These are phyloP conservation scores for Unio delphinus DNA, from an alignment of 2,888 invertebrate genomes.

Conservation along the genomic window DNA sequence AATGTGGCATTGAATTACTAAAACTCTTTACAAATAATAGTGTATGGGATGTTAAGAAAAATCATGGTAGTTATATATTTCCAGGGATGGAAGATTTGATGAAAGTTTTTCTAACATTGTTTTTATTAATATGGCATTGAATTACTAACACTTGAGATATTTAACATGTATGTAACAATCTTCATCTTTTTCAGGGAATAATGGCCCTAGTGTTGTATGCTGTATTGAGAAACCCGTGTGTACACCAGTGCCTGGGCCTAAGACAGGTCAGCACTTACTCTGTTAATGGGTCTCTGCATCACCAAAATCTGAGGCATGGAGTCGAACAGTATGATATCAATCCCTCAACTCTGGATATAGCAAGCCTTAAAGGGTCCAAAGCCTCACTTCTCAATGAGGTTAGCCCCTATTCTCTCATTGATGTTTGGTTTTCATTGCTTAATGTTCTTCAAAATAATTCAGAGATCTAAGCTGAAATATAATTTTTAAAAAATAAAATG, in stretches of 20 bases:
- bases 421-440: too few relatives aligned
- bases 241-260: constrained; percentile 51
- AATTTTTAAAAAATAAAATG: too few relatives aligned
- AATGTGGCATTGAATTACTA: too few relatives aligned
- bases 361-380: constrained; percentile 59
- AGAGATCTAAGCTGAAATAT: too few relatives aligned
- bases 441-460: too few relatives aligned
- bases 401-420: not conserved
- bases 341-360: constrained; percentile 37
- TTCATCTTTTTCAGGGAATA: constrained; percentile 51
- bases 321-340: constrained; percentile 35
- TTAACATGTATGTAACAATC: not conserved
- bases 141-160: too few relatives aligned
- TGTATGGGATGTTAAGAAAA: too few relatives aligned
- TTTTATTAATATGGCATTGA: too few relatives aligned
- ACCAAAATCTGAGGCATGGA: constrained; percentile 15
- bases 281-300: constrained; percentile 28
- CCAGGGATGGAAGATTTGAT: too few relatives aligned
- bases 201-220: constrained; percentile 58
- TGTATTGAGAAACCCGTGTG: constrained; percentile 58
- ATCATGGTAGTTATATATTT: too few relatives aligned
- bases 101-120: too few relatives aligned
- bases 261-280: constrained; percentile 50
- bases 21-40: too few relatives aligned
- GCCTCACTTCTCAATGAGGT: constrained; percentile 64